phyloP scores from a whole-genome alignment of 2,797 vertebrate genomes.

The Siniperca undulata region DNA sequence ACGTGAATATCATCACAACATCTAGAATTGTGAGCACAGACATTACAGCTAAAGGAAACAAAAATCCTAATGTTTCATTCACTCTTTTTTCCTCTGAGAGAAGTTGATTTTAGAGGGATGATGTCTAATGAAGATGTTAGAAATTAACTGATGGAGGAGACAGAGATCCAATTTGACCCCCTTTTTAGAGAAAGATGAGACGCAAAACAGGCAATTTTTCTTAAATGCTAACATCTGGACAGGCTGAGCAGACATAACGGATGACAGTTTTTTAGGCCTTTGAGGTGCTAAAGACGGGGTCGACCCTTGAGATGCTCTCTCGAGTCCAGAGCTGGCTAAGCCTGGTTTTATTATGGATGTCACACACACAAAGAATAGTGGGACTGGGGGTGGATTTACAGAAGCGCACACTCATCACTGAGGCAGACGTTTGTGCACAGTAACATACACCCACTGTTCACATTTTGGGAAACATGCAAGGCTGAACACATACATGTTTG shows the following conservation, averaged over 20 bases:
- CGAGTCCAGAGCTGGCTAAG: slow-evolving; percentile 43
- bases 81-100: background rate
- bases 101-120: background rate
- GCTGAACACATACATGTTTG: slow-evolving; percentile 12
- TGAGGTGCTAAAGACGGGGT: slow-evolving; percentile 25
- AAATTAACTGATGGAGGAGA: slow-evolving; percentile 9
- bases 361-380: slow-evolving; percentile 32
- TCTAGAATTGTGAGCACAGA: background rate
- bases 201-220: background rate
- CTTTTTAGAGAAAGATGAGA: slow-evolving; percentile 1
- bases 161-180: background rate
- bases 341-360: slow-evolving; percentile 59
- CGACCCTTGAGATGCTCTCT: slow-evolving; percentile 32
- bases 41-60: slow-evolving; percentile 8
- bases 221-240: slow-evolving; percentile 52
- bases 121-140: slow-evolving; percentile 14
- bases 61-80: background rate
- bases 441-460: background rate
- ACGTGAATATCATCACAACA: background rate
- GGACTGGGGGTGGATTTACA: background rate
- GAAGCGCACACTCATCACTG: background rate
- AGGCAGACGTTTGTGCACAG: background rate
- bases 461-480: slow-evolving; percentile 11
- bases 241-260: slow-evolving; percentile 13
- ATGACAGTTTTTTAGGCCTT: background rate